A percentile compares a stretch with the other conserved stretches of the same genome.
phyloP scores from a whole-genome alignment of 2,888 invertebrate species.

The Hoplodrina ambigua region DNA sequence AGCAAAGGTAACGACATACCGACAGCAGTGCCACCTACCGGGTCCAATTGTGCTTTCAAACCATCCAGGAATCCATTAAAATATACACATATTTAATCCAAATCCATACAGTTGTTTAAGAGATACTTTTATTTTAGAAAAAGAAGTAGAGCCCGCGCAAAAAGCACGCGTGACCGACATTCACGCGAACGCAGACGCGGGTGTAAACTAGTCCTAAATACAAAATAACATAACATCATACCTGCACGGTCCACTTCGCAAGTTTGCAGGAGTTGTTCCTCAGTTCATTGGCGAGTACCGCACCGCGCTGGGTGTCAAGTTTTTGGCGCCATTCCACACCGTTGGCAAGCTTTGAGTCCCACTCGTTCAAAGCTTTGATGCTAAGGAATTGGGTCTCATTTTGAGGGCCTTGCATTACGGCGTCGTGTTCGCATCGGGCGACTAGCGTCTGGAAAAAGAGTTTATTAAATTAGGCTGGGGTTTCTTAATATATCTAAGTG shows the following conservation, averaged over 20 bases:
- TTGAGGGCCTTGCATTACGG: constrained; percentile 96
- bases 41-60: no score
- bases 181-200: no score
- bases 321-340: constrained; percentile 99
- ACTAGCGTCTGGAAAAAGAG: constrained; percentile 92
- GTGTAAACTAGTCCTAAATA: no score
- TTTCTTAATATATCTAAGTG: no score
- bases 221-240: constrained; percentile 71
- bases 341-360: constrained; percentile 98
- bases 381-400: constrained; percentile 98
- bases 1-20: no score
- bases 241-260: constrained; percentile 99
- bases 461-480: background rate
- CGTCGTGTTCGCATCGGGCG: constrained; percentile 99
- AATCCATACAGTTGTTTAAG: no score
- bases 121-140: no score
- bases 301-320: constrained; percentile 99
- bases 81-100: no score
- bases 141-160: no score
- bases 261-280: constrained; percentile 99
- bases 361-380: constrained; percentile 99
- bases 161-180: no score
- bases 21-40: no score
- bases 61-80: no score
- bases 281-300: constrained; percentile 99